Conservation (phyloP, 2,888 invertebrate species). For the Oligia strigilis region DNA sequence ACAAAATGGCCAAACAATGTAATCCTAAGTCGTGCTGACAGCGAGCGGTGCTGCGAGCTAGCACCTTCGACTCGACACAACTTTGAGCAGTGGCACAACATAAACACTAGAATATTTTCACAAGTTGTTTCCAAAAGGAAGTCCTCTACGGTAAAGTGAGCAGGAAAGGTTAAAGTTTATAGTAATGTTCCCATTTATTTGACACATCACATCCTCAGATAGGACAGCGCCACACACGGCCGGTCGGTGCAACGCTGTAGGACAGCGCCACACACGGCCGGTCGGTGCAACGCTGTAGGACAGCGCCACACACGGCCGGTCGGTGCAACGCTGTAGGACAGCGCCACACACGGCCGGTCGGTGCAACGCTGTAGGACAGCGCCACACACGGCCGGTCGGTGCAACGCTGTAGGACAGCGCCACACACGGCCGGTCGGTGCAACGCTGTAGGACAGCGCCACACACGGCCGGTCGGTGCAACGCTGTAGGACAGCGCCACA, state of each 20-base stretch:
- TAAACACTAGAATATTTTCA: conserved; percentile 65
- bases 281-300: conserved; percentile 3
- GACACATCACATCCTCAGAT: conserved; percentile 44
- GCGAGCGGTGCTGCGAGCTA: conserved; percentile 14
- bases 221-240: not conserved
- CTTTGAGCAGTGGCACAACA: conserved; percentile 72
- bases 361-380: conserved; percentile 7
- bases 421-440: not conserved
- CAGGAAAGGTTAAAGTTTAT: conserved; percentile 63
- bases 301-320: not conserved
- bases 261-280: not conserved
- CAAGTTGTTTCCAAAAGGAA: conserved; percentile 65
- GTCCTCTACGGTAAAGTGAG: conserved; percentile 78
- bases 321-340: conserved; percentile 4
- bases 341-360: not conserved
- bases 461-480: not conserved
- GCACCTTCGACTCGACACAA: conserved; percentile 45
- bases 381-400: not conserved
- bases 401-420: conserved; percentile 1
- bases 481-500: not conserved
- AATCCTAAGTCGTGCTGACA: conserved; percentile 24
- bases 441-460: not conserved
- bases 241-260: not conserved
- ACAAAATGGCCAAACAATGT: conserved; percentile 58
- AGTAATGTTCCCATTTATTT: conserved; percentile 53